These are phyloP conservation scores for Tipula helvola DNA, from an alignment of 2,888 invertebrate genomes.

Conservation along the genomic window DNA sequence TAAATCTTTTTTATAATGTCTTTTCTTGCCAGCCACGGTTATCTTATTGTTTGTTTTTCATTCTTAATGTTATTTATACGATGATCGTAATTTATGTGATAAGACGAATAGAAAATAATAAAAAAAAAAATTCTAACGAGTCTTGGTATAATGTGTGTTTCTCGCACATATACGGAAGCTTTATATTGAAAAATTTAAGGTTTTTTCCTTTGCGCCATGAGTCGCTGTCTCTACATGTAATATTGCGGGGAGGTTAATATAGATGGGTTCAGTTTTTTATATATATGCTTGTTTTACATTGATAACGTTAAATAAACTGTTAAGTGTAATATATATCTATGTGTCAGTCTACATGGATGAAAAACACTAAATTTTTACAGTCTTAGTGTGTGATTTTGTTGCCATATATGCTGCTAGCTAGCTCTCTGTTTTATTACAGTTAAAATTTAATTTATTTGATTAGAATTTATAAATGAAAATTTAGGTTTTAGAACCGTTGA, in stretches of 20 bases:
- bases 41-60: conserved; percentile 4
- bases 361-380: neutral
- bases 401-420: neutral
- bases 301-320: conserved; percentile 4
- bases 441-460: neutral
- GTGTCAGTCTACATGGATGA: neutral
- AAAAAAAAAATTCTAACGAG: neutral
- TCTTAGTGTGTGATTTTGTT: neutral
- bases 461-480: neutral
- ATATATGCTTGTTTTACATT: neutral
- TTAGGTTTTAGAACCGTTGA: neutral
- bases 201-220: neutral
- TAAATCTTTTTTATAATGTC: conserved; percentile 4
- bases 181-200: neutral
- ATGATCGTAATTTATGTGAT: conserved; percentile 4
- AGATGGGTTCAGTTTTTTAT: neutral
- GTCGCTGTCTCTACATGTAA: neutral
- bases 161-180: neutral
- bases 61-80: neutral
- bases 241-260: neutral
- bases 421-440: neutral
- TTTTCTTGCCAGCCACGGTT: conserved; percentile 4
- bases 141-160: neutral
- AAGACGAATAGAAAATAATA: neutral
- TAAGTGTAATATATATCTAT: neutral